Evolutionary conservation across 2,888 invertebrate genomes (phyloP).

Genomic region (Altica lythri): DNA sequence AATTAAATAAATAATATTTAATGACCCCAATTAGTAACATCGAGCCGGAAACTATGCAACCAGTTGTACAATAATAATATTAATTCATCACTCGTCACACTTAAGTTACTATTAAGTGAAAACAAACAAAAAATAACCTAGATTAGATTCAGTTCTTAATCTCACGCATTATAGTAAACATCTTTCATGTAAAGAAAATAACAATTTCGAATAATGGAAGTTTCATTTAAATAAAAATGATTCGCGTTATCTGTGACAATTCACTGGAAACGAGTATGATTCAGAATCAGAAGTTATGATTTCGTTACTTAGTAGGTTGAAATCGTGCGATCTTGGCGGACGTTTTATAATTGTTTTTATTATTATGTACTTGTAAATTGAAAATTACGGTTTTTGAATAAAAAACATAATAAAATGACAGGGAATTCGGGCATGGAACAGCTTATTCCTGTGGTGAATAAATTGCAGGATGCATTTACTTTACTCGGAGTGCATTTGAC

Average conservation of each 20-base stretch:
- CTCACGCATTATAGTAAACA: constrained; percentile 1
- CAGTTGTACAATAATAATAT: background rate
- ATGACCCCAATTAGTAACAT: constrained; percentile 1
- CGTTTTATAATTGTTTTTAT: background rate
- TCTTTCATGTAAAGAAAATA: background rate
- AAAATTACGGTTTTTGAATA: background rate
- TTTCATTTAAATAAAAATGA: background rate
- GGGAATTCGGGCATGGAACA: constrained; percentile 93
- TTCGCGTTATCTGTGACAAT: constrained; percentile 4
- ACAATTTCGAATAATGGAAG: no score
- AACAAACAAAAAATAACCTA: constrained; percentile 14
- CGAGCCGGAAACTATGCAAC: background rate
- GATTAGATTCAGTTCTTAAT: background rate
- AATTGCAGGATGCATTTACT: constrained; percentile 99
- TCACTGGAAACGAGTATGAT: constrained; percentile 7
- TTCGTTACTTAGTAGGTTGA: constrained; percentile 5
- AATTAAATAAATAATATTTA: background rate
- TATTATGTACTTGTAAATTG: background rate
- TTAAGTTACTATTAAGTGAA: background rate
- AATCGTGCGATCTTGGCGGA: constrained; percentile 2
- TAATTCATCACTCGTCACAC: constrained; percentile 2
- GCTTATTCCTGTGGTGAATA: constrained; percentile 98
- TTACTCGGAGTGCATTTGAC: constrained; percentile 97
- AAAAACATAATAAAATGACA: constrained; percentile 59
- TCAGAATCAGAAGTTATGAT: constrained; percentile 3